Percentiles rank a stretch among this genome's conserved stretches.
phyloP scores from a whole-genome alignment of 2,113 vertebrate genomes.

The Etheostoma cragini region DNA sequence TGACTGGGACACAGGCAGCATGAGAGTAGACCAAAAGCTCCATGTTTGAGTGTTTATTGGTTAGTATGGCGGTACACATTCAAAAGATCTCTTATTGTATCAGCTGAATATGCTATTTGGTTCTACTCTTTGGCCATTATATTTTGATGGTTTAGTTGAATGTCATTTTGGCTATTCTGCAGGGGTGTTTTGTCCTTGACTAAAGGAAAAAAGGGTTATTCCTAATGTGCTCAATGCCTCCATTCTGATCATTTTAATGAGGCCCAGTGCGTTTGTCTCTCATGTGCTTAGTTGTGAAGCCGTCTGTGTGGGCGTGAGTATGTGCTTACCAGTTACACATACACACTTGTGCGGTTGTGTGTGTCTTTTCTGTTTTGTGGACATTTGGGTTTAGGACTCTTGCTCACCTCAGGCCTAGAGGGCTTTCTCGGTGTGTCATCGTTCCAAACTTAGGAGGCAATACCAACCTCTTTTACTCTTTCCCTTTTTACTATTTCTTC shows the following conservation, averaged over 20 bases:
- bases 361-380: conserved; percentile 13
- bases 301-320: conserved; percentile 8
- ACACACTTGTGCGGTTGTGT: neutral
- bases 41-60: neutral
- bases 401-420: conserved; percentile 28
- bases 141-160: conserved; percentile 27
- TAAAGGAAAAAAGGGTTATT: conserved; percentile 30
- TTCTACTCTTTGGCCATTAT: conserved; percentile 3
- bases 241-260: conserved; percentile 61
- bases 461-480: conserved; percentile 51
- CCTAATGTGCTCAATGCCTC: conserved; percentile 50
- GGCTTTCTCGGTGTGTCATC: conserved; percentile 1
- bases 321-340: neutral
- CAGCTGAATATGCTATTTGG: conserved; percentile 4
- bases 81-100: neutral
- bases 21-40: neutral
- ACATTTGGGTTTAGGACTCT: neutral
- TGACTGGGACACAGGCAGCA: neutral
- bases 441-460: neutral
- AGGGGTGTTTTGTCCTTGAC: conserved; percentile 55
- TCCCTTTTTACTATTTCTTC: conserved; percentile 9
- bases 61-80: neutral
- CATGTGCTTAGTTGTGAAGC: conserved; percentile 5
- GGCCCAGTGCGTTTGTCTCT: conserved; percentile 44
- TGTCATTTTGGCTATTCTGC: conserved; percentile 25